Evolutionary conservation across 2,113 vertebrate species (phyloP).

Genomic region (Microtus richardsoni): DNA sequence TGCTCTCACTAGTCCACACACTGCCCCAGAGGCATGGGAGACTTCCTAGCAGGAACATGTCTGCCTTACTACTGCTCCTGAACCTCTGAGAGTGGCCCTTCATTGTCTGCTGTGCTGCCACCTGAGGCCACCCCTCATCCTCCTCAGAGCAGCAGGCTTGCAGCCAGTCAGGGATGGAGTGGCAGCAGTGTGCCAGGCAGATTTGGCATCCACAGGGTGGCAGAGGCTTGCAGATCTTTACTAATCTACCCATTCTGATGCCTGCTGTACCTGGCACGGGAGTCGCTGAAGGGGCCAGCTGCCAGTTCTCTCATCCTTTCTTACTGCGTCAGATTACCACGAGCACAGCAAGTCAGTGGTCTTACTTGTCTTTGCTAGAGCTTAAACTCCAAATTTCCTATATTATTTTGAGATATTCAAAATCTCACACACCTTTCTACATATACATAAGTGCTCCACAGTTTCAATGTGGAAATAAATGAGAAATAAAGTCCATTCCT

Average conservation of each 20-base stretch:
- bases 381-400: neutral
- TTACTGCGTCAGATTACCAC: neutral
- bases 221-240: neutral
- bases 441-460: neutral
- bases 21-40: neutral
- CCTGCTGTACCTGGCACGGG: neutral
- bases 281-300: neutral
- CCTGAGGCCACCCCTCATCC: neutral
- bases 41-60: neutral
- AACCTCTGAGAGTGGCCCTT: neutral
- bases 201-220: neutral
- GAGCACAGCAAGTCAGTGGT: rapidly evolving
- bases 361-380: neutral
- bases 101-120: neutral
- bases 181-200: neutral
- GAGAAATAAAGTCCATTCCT: neutral
- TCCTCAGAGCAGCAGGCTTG: neutral
- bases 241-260: neutral
- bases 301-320: neutral
- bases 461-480: neutral
- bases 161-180: neutral
- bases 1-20: neutral
- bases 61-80: neutral
- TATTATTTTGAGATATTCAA: neutral
- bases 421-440: neutral